Conservation (phyloP, 2,797 vertebrate species). For the Mus spretus region DNA sequence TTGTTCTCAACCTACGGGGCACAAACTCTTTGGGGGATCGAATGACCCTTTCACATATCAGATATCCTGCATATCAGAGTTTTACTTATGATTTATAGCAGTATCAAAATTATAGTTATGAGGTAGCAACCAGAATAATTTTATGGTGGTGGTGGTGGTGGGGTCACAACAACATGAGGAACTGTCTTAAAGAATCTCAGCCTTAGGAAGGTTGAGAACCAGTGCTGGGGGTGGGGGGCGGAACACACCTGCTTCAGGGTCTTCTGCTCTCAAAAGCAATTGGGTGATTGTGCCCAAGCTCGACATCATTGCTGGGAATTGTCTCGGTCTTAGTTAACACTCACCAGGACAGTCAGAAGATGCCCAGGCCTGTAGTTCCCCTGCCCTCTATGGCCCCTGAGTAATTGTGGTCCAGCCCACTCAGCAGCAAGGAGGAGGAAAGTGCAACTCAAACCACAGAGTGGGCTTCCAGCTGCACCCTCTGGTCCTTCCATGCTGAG, state of each 20-base stretch:
- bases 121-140: neutral
- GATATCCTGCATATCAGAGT: neutral
- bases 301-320: conserved; percentile 60
- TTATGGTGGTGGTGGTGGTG: neutral
- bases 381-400: conserved; percentile 62
- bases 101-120: neutral
- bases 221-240: neutral
- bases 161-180: neutral
- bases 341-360: conserved; percentile 40
- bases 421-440: conserved; percentile 85
- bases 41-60: neutral
- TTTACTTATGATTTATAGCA: neutral
- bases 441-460: conserved; percentile 80
- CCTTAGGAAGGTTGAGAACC: neutral
- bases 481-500: conserved; percentile 42
- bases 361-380: conserved; percentile 77
- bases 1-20: neutral
- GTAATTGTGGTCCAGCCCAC: conserved; percentile 76
- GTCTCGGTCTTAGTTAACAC: conserved; percentile 23
- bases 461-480: conserved; percentile 59
- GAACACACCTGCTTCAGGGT: neutral
- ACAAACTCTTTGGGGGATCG: neutral
- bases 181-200: neutral
- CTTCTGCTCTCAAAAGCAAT: neutral
- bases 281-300: neutral